Base-by-base conservation (phyloP, 2,888 invertebrate genomes). In the Calliphora vomitoria region DNA sequence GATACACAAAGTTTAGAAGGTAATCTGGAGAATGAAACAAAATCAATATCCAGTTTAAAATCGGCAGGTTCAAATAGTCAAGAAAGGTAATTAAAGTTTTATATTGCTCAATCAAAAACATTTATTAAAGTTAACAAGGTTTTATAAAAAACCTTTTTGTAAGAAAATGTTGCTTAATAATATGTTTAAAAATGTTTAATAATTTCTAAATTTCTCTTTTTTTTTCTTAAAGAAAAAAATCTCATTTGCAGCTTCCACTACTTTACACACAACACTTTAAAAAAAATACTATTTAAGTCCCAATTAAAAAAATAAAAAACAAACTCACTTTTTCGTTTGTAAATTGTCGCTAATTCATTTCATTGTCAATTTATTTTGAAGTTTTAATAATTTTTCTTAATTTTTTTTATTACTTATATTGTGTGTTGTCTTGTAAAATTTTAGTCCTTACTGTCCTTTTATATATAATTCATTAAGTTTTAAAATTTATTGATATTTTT, bases 1-100 rank as follows among this genome's bases (percentile, higher is more conserved):
- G 98, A 98, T 94, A 98, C 98, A 93, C 95, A 98, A 90, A 98
- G 98, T 91, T 97, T 98, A 83, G 98, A 98, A 92, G 98, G 98
- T 87, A 98, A 98, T 94, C 97, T 98, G 88, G 98, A 98, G 94
- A 97, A 98, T 87, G 98, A 98, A 94, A 98, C 98, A 5, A 96
- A 98, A 91, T 98, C 98, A 90, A 97, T 97, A 89, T 97, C 97
- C 93, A 97, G 97, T 93, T 95, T 96, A 79, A 96, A 96, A 91
- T 96, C 96, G 91, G 96, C 96, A 88, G 96, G 97, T 90, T 97
- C 97, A 35, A 96, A 96, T 90, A 97, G 97, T 90, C 97, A 97
- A 88, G 93, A 92, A 96, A 97, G 97, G 97, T 95, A 94, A n/a
- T n/a, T n/a, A n/a, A n/a, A n/a, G n/a, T n/a, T n/a, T n/a, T n/a